phyloP scores from a whole-genome alignment of 2,113 vertebrate genomes.

The Sprattus sprattus region DNA sequence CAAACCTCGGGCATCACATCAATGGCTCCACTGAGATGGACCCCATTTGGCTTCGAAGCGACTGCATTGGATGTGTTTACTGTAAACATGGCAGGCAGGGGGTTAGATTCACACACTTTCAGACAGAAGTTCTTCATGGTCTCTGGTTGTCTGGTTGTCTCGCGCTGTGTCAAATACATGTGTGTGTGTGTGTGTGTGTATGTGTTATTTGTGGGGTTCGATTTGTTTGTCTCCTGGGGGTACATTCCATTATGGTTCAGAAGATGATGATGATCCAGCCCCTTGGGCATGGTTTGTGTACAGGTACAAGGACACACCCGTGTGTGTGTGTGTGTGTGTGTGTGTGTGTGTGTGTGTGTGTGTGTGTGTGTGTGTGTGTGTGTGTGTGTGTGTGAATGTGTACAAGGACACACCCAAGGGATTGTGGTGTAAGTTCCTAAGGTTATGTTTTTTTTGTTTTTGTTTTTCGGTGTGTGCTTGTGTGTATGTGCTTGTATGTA shows the following conservation, averaged over 20 bases:
- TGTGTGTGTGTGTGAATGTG: not conserved
- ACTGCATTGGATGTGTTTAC: too few relatives aligned
- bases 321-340: not conserved
- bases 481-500: too few relatives aligned
- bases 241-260: not conserved
- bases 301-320: not conserved
- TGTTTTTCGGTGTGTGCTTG: too few relatives aligned
- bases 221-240: not conserved
- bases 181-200: not conserved
- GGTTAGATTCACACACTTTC: too few relatives aligned
- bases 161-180: not conserved
- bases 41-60: not conserved
- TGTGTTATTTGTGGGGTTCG: not conserved
- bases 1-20: not conserved
- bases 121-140: too few relatives aligned
- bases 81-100: too few relatives aligned
- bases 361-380: not conserved
- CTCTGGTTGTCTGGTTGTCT: too few relatives aligned
- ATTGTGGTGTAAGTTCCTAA: too few relatives aligned
- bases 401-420: too few relatives aligned
- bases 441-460: too few relatives aligned
- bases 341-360: not conserved
- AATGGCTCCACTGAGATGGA: not conserved
- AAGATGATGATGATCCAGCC: not conserved
- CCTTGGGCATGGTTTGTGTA: not conserved